Evolutionary conservation across 2,888 invertebrate species (phyloP), one percentile per base, ranked within the genome.

Genomic region (Leucophenga maculata): DNA sequence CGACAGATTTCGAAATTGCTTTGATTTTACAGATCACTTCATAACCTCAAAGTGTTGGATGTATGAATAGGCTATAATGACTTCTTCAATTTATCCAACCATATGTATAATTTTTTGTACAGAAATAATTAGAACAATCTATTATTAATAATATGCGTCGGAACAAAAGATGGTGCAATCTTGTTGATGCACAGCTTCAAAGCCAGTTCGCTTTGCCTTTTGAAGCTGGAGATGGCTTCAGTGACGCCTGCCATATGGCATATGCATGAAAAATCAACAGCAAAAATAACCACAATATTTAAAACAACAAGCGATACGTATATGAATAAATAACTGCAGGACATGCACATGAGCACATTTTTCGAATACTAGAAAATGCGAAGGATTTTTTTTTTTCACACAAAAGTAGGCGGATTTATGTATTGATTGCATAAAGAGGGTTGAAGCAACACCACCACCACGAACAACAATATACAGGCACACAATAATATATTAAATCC

Each of bases 11-110:
- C 8, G 8, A 26, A 55, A 9, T 44, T 14, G 57, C 72, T 84
- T 78, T 83, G 78, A 85, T 83, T 83, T 85, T 82, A 78, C 84
- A 83, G 65, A 71, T 80, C 79, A 77, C 64, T 75, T 44, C 64
- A 65, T 69, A 73, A 73, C 74, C 78, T 85, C 85, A 85, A 85
- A 84, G 84, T 68, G 62, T 70, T 67, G 57, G 13, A 65, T 22
- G 8, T 14, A 62, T 16, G 18, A 11, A 44, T 18, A 26, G 26
- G 18, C 20, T n/a, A 1, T 18, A 18, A 16, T 54, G 52, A 9
- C 16, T 52, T 16, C 52, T 14, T 39, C 3, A 8, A n/a, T 54
- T 22, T 26, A 1, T 85, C 78, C 78, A 83, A 79, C 81, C 84
- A 85, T 84, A 84, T 84, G 84, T 70, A 79, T 72, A 65, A 13